Conservation (phyloP, 2,797 vertebrate genomes). For the Mionectes olivaceus region DNA sequence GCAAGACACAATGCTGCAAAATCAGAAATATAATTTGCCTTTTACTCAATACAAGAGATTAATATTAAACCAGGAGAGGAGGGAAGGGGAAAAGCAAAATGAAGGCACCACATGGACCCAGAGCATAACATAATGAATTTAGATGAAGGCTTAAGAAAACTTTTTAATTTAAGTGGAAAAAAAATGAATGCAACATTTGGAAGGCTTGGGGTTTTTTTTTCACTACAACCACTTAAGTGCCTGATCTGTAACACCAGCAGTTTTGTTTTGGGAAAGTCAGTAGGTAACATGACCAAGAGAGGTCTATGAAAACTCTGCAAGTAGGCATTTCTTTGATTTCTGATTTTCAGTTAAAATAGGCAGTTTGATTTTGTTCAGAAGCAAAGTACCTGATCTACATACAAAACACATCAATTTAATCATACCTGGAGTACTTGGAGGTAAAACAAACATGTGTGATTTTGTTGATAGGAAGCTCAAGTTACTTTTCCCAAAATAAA, state of each 20-base stretch:
- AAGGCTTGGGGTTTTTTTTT: neutral
- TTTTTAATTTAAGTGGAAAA: neutral
- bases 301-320: neutral
- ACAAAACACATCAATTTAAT: neutral
- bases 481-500: neutral
- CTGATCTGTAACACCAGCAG: neutral
- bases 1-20: constrained; percentile 73
- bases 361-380: neutral
- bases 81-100: neutral
- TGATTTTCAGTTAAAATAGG: neutral
- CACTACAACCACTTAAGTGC: neutral
- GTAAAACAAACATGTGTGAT: neutral
- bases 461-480: neutral
- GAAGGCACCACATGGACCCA: neutral
- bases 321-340: neutral
- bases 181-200: neutral
- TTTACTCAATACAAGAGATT: neutral
- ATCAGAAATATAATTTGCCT: constrained; percentile 45
- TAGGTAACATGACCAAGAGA: neutral
- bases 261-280: neutral
- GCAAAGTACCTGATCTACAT: neutral
- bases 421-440: neutral
- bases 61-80: neutral
- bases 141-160: neutral
- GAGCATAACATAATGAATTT: neutral